A percentile compares a stretch with the other conserved stretches of the same genome.
Evolutionary conservation across 37 sponge, comb jelly and placozoan genomes (phyloP).

Genomic region (Oscarella lobularis): DNA sequence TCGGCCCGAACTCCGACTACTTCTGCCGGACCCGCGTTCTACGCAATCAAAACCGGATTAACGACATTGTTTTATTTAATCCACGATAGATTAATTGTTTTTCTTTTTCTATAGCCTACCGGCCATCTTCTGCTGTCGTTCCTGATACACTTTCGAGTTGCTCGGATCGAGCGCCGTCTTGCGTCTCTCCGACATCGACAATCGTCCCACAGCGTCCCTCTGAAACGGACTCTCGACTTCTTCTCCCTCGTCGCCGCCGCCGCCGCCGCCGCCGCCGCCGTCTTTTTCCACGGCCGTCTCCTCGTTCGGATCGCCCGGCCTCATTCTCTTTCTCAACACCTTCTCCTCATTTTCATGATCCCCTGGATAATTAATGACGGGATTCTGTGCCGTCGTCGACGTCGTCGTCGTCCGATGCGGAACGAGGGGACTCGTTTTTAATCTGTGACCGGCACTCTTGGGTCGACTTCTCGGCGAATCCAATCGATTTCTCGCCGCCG

Average conservation of each 20-base stretch:
- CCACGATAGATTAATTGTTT: no score
- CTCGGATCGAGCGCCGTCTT: neutral
- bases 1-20: no score
- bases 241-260: no score
- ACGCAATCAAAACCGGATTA: no score
- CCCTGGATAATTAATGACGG: no score
- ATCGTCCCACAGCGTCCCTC: neutral
- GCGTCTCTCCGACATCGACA: neutral
- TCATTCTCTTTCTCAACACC: neutral
- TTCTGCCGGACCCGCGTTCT: no score
- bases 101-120: no score
- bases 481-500: neutral
- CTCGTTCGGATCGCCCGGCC: neutral
- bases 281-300: neutral
- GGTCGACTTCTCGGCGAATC: neutral
- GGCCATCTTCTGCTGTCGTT: neutral
- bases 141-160: neutral
- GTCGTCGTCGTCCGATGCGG: neutral
- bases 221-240: constrained; percentile 3
- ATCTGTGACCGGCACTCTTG: neutral
- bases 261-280: no score
- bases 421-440: neutral
- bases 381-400: neutral
- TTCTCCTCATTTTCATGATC: neutral
- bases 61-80: no score